phyloP scores from a whole-genome alignment of 2,113 vertebrate species.

The Gnathonemus echidnorhynchus region DNA sequence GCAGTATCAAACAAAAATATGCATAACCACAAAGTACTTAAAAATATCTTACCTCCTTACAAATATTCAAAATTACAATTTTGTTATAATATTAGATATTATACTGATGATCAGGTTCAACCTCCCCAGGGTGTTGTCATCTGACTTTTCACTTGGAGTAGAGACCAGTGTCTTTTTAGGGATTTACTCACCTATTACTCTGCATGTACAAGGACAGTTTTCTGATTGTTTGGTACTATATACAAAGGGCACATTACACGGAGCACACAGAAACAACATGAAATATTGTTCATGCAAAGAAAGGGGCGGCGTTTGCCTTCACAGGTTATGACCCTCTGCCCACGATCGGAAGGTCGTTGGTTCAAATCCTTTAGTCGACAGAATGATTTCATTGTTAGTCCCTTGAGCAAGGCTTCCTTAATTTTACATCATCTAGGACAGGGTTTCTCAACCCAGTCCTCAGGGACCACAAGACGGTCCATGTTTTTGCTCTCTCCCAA shows the following conservation, averaged over 20 bases:
- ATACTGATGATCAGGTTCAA: background rate
- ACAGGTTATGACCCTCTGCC: background rate
- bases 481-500: too few species aligned
- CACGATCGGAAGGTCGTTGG: background rate
- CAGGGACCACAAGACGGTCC: too few species aligned
- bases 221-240: background rate
- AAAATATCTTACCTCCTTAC: background rate
- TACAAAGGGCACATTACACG: background rate
- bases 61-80: background rate
- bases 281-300: background rate
- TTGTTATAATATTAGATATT: background rate
- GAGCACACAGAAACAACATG: background rate
- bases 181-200: background rate
- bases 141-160: background rate
- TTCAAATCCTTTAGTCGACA: background rate
- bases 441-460: too few species aligned
- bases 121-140: background rate
- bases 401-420: background rate
- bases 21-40: background rate
- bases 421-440: background rate
- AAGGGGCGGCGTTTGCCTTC: background rate
- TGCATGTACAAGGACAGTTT: background rate
- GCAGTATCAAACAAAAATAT: background rate
- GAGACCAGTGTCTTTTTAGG: background rate
- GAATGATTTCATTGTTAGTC: background rate